Base-by-base conservation (phyloP, 2,888 invertebrate genomes). In the Eupithecia inturbata region DNA sequence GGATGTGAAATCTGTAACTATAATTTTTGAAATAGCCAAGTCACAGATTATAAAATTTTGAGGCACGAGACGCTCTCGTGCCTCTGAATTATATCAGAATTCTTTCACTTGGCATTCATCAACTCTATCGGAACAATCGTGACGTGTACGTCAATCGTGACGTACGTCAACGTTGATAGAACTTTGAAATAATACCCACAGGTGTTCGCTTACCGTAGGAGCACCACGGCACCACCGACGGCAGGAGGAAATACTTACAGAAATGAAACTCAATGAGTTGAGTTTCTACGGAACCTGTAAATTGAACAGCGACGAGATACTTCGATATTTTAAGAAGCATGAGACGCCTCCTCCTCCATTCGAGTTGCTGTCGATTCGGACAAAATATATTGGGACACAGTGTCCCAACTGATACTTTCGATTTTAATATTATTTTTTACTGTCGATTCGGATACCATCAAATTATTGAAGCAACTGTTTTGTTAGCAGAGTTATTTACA, bases 141-240 rank as follows among this genome's bases (percentile, higher is more conserved):
- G n/a, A n/a, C n/a, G n/a, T n/a, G n/a, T n/a, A n/a, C n/a, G n/a
- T n/a, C n/a, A n/a, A n/a, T n/a, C n/a, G n/a, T n/a, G n/a, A n/a
- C n/a, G n/a, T n/a, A n/a, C n/a, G n/a, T n/a, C n/a, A n/a, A n/a
- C 28, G 60, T 14, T 28, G 28, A 60, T 19, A n/a, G 64, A 64
- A 64, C 64, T 64, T 39, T n/a, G 64, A 22, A 64, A 64, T 9
- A 64, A 64, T 64, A 39, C 64, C 33, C 64, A 33, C 64, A 64
- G 22, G 33, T 36, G 64, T 64, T 63, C 60, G 28, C 60, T 28
- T 9, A 6, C 28, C n/a, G 36, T 12, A 0, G 64, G 10, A 19
- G 22, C 36, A 39, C 2, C 36, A 22, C 64, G 39, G 1, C 39
- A 14, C 5, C 12, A 4, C 3, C 39, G 39, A 1, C 7, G 19